phyloP scores from a whole-genome alignment of 2,113 vertebrate species.

The Manacus vitellinus region DNA sequence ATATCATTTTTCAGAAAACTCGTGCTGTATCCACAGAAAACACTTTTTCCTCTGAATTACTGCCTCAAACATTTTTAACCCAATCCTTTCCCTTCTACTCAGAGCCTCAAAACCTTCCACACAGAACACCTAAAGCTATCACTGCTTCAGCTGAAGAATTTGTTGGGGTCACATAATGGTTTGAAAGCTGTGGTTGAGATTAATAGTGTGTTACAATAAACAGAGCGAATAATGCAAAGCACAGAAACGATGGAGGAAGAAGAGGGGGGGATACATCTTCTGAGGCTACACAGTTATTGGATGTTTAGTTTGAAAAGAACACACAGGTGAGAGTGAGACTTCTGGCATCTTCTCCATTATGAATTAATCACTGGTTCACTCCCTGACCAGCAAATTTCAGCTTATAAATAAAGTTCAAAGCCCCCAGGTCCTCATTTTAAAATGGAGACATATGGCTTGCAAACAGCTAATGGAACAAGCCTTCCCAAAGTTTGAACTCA shows the following conservation, averaged over 20 bases:
- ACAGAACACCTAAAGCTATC: neutral
- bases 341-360: constrained; percentile 40
- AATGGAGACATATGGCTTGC: constrained; percentile 39
- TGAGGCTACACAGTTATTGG: constrained; percentile 5
- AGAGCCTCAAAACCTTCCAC: neutral
- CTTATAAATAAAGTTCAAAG: constrained; percentile 62
- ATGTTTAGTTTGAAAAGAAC: constrained; percentile 46
- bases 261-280: constrained; percentile 4
- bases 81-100: neutral
- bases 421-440: constrained; percentile 14
- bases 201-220: constrained; percentile 59
- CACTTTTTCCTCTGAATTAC: neutral
- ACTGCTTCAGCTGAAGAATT: neutral
- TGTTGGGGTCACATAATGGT: neutral
- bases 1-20: neutral
- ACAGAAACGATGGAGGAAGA: constrained; percentile 10
- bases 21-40: neutral
- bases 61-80: neutral
- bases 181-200: constrained; percentile 54
- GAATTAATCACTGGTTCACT: constrained; percentile 29
- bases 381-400: constrained; percentile 42
- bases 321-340: neutral
- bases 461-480: constrained; percentile 36
- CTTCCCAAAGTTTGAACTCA: constrained; percentile 5
- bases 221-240: constrained; percentile 44